Conservation (phyloP, 1,140 invertebrate genomes). For the Sitobion miscanthi region DNA sequence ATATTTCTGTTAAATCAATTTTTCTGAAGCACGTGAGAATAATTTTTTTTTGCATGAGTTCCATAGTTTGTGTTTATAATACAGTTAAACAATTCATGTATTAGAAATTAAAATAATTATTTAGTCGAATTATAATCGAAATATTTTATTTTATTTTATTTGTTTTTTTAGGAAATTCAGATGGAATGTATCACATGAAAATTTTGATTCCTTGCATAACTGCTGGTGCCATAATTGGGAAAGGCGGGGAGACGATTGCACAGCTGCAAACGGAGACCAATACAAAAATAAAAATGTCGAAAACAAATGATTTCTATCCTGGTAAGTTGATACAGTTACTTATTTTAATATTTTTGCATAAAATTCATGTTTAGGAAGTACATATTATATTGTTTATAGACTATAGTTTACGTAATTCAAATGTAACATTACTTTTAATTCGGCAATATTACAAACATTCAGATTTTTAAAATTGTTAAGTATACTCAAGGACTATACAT, state of each 20-base stretch:
- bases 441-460: neutral
- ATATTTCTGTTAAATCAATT: neutral
- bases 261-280: constrained; percentile 95
- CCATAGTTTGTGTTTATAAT: neutral
- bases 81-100: neutral
- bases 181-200: constrained; percentile 82
- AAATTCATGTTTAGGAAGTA: neutral
- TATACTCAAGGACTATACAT: neutral
- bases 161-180: constrained; percentile 38
- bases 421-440: neutral
- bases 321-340: constrained; percentile 70
- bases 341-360: neutral
- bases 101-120: neutral
- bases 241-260: constrained; percentile 96
- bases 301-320: constrained; percentile 97
- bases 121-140: neutral
- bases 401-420: neutral
- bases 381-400: neutral
- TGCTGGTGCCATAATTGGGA: constrained; percentile 96
- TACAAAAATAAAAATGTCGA: constrained; percentile 97
- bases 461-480: neutral
- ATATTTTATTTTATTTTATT: neutral
- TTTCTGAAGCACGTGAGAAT: neutral
- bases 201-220: constrained; percentile 94
- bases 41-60: neutral